Percentiles rank a stretch among this genome's conserved stretches.
Conservation (phyloP, 2,888 invertebrate genomes). For the Maniola hyperantus region DNA sequence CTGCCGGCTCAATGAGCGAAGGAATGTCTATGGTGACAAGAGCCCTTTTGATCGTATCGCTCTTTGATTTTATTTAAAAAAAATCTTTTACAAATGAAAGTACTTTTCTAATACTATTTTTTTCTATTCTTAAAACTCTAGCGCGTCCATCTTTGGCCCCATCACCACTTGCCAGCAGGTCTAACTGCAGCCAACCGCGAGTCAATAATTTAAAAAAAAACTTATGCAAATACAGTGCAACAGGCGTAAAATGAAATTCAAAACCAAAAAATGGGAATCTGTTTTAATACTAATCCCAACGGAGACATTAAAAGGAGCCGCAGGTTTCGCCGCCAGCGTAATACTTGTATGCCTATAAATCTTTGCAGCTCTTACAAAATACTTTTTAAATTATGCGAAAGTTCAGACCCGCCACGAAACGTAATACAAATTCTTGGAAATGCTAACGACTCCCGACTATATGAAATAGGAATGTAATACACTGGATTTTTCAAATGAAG, state of each 20-base stretch:
- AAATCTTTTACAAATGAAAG: too few relatives aligned
- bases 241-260: conserved; percentile 28
- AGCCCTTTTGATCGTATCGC: too few relatives aligned
- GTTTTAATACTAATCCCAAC: conserved; percentile 34
- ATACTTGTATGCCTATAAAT: conserved; percentile 36
- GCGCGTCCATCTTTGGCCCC: too few relatives aligned
- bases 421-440: conserved; percentile 14
- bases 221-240: conserved; percentile 17
- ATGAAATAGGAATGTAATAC: neutral
- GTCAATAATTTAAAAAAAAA: too few relatives aligned
- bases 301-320: conserved; percentile 40
- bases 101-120: too few relatives aligned
- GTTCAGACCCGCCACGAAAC: neutral
- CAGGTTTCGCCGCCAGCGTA: conserved; percentile 33
- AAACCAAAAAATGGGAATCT: conserved; percentile 33
- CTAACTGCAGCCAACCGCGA: too few relatives aligned
- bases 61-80: too few relatives aligned
- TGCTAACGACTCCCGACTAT: conserved; percentile 3
- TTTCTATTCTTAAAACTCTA: too few relatives aligned
- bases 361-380: conserved; percentile 38
- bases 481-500: neutral
- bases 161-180: too few relatives aligned
- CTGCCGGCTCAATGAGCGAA: too few relatives aligned
- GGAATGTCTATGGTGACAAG: too few relatives aligned
- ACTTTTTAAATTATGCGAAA: conserved; percentile 37